Evolutionary conservation across 1,140 invertebrate species (phyloP).

Genomic region (Drosophila busckii): DNA sequence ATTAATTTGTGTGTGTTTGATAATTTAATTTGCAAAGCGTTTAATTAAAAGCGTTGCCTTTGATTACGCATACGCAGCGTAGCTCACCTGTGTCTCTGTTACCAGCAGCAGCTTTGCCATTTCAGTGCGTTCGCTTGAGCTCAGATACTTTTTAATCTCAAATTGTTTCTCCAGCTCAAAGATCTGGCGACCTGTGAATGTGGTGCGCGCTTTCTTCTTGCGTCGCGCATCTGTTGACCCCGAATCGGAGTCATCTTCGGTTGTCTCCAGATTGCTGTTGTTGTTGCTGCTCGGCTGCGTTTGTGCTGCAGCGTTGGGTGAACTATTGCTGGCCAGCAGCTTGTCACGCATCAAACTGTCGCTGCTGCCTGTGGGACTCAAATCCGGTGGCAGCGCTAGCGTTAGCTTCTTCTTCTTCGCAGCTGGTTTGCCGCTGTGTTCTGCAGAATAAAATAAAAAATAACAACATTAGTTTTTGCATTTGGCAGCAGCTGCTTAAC

Average conservation of each 20-base stretch:
- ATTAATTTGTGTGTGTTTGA: too few relatives aligned
- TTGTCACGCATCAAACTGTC: constrained; percentile 67
- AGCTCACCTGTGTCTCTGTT: constrained; percentile 96
- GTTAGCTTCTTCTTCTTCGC: constrained; percentile 69
- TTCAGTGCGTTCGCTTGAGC: constrained; percentile 94
- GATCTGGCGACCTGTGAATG: constrained; percentile 96
- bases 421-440: constrained; percentile 49
- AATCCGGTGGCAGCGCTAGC: constrained; percentile 46
- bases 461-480: constrained; percentile 5
- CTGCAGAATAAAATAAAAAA: constrained; percentile 18
- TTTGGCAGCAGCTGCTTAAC: constrained; percentile 52
- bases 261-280: constrained; percentile 65
- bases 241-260: constrained; percentile 82
- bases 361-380: constrained; percentile 64
- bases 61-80: too few relatives aligned
- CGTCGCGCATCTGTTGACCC: constrained; percentile 84
- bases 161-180: constrained; percentile 98
- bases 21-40: too few relatives aligned
- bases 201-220: constrained; percentile 96
- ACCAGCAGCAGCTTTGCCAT: constrained; percentile 96
- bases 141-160: constrained; percentile 97
- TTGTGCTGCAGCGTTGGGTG: constrained; percentile 32
- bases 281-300: constrained; percentile 1
- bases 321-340: constrained; percentile 41
- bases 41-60: too few relatives aligned